Evolutionary conservation across 2,113 vertebrate genomes (phyloP), one percentile per base, ranked within the genome.

Genomic region (Stegastes partitus): DNA sequence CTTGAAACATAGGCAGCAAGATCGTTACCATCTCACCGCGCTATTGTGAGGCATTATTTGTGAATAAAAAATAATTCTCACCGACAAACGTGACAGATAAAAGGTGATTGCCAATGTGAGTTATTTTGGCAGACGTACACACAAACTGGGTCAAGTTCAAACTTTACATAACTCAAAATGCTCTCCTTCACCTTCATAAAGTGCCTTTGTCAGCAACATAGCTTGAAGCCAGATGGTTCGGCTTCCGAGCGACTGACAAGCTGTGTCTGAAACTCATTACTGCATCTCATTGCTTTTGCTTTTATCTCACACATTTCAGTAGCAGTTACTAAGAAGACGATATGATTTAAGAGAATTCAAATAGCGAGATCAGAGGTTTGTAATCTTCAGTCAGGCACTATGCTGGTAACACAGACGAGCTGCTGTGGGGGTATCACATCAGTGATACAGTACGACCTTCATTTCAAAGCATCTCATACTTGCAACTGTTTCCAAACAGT

Each of bases 1-100:
- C 92, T 91, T 92, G 28, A 79, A 82, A 86, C 49, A 70, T 25
- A 82, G 74, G 70, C 57, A 79, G 77, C 74, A 21, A 75, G 75
- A 74, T 62, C 25, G 55, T n/a, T 9, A 44, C 28, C 50, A 16
- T 64, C 74, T 69, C 66, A 42, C 81, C 15, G 31, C 57, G 0
- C 55, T 64, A 58, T 70, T 14, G 25, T 81, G 84, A 93, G 86
- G 90, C 86, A 82, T 82, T 76, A 64, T 37, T 59, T 74, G 81
- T 85, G 73, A 83, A 66, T 70, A 54, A 79, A 84, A 61, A 74
- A 51, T 1, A 42, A 56, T 57, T 84, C 51, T 75, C 11, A 70
- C 26, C 39, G 66, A 84, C 25, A 82, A 51, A 77, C 19, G 22
- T 75, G 64, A 71, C 37, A 57, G 31, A 63, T 21, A 56, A 11